Percentiles rank a stretch among this genome's conserved stretches.
phyloP scores from a whole-genome alignment of 2,113 vertebrate species.

The Toxotes chatareus region DNA sequence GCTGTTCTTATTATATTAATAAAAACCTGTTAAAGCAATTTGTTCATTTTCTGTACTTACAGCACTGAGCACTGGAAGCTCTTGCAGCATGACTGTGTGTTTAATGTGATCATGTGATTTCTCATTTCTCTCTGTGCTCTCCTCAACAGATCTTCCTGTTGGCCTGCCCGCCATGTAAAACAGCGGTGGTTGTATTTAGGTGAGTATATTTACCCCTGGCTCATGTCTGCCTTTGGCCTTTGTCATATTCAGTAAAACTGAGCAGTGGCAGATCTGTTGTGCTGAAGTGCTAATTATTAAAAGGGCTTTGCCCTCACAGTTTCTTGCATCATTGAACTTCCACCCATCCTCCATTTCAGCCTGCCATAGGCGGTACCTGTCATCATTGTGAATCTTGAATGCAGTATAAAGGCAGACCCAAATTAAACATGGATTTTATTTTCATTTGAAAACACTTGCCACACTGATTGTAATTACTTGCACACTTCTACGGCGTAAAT shows the following conservation, averaged over 20 bases:
- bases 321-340: neutral
- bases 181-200: constrained; percentile 93
- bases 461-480: constrained; percentile 26
- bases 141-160: constrained; percentile 95
- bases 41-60: constrained; percentile 37
- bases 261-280: neutral
- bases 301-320: neutral
- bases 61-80: constrained; percentile 17
- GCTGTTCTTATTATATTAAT: constrained; percentile 41
- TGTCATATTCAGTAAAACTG: neutral
- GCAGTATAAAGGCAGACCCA: neutral
- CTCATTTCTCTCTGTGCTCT: constrained; percentile 54
- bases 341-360: neutral
- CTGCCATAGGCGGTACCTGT: neutral
- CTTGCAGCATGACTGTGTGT: constrained; percentile 18
- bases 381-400: neutral
- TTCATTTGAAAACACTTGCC: constrained; percentile 9
- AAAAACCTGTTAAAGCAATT: constrained; percentile 34
- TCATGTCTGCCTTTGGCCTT: neutral
- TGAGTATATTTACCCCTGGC: constrained; percentile 73
- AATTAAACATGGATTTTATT: constrained; percentile 26
- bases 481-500: neutral
- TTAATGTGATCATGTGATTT: constrained; percentile 33
- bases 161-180: constrained; percentile 93
- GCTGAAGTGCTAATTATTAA: neutral